Conservation (phyloP, 2,113 vertebrate genomes). For the Gorsachius goisagi region DNA sequence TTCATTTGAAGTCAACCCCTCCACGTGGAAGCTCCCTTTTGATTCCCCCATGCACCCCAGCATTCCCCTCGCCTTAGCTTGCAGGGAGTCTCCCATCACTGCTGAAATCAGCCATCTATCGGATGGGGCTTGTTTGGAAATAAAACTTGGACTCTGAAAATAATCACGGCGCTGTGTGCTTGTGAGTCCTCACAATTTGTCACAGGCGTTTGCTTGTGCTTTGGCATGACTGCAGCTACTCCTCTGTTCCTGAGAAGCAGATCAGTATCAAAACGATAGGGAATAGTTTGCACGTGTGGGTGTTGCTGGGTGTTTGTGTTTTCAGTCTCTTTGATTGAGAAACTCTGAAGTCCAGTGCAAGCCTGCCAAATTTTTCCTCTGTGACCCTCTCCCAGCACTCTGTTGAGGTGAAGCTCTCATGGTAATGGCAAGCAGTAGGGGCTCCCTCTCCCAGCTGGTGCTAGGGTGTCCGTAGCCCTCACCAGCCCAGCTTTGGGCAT, state of each 20-base stretch:
- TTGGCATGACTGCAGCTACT: neutral
- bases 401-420: neutral
- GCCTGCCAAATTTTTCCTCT: neutral
- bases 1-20: neutral
- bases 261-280: neutral
- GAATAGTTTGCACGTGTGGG: accelerated
- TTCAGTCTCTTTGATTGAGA: neutral
- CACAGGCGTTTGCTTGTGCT: neutral
- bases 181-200: neutral
- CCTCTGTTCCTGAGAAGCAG: neutral
- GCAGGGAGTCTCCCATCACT: neutral
- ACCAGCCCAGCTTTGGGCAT: accelerated
- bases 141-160: neutral
- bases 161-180: neutral
- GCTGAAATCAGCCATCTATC: neutral
- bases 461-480: neutral
- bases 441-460: neutral
- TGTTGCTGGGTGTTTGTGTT: neutral
- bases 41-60: accelerated
- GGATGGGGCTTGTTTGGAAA: neutral
- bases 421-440: no score
- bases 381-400: neutral
- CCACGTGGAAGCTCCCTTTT: neutral
- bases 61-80: accelerated
- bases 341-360: neutral